Conservation (phyloP, 2,888 invertebrate genomes). For the Aphidoletes aphidimyza region DNA sequence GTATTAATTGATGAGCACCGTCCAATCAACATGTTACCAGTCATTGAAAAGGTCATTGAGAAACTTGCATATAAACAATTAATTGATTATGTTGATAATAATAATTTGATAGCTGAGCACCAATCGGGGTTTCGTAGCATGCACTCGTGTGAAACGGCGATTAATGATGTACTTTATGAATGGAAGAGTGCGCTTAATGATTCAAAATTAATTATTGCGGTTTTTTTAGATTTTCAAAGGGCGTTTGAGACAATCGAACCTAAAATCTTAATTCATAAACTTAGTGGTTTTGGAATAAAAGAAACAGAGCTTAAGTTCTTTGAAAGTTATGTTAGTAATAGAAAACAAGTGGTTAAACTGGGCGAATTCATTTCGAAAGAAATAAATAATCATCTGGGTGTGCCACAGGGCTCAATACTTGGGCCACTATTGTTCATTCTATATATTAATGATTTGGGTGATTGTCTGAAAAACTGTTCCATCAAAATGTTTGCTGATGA, state of each 20-base stretch:
- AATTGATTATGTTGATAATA: neutral
- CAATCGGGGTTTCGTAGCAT: neutral
- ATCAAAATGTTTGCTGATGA: slow-evolving; percentile 3
- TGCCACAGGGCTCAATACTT: slow-evolving; percentile 1
- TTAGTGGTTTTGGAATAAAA: neutral
- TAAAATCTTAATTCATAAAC: neutral
- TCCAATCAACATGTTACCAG: neutral
- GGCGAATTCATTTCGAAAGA: neutral
- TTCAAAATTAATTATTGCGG: neutral
- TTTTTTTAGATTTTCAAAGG: neutral
- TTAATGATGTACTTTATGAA: neutral
- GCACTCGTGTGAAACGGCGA: neutral
- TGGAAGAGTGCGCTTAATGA: neutral
- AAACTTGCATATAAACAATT: neutral
- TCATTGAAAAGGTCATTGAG: neutral
- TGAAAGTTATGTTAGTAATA: neutral
- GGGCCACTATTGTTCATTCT: neutral
- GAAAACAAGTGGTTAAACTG: neutral
- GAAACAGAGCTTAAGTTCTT: neutral
- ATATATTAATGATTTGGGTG: neutral
- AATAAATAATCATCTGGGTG: neutral
- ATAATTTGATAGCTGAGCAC: too few species aligned
- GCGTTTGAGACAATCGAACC: neutral
- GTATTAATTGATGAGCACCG: neutral
- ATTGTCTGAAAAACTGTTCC: neutral